Percentiles rank a stretch among this genome's conserved stretches.
Evolutionary conservation across 2,797 vertebrate genomes (phyloP).

Genomic region (Chloroceryle inda): DNA sequence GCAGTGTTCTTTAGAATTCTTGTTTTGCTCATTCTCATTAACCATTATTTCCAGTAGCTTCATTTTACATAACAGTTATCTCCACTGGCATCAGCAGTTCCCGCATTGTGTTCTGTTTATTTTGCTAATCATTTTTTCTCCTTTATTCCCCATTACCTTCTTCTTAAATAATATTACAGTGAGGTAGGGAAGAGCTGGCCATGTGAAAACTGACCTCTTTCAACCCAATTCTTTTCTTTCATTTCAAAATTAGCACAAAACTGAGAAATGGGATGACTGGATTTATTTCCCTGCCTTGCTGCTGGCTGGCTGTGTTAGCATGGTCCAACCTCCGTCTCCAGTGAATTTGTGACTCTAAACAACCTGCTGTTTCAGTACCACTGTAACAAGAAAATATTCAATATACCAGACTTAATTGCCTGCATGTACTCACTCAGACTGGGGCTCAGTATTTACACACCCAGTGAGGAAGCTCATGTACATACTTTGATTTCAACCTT

Average conservation of each 20-base stretch:
- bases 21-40: background rate
- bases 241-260: constrained; percentile 6
- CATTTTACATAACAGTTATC: background rate
- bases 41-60: background rate
- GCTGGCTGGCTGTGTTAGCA: background rate
- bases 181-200: background rate
- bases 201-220: background rate
- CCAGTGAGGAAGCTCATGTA: background rate
- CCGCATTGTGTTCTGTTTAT: background rate
- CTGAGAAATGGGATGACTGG: background rate
- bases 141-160: background rate
- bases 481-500: constrained; percentile 1
- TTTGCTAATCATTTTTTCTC: background rate
- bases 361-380: background rate
- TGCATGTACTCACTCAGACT: background rate
- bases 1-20: background rate
- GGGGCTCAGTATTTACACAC: background rate
- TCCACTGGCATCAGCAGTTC: background rate
- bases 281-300: background rate
- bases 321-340: background rate
- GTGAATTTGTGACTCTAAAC: background rate
- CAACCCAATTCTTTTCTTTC: background rate
- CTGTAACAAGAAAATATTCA: background rate
- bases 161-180: background rate
- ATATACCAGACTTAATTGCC: background rate